Evolutionary conservation across 2,113 vertebrate species (phyloP), one percentile per base, ranked within the genome.

Genomic region (Symphodus melops): DNA sequence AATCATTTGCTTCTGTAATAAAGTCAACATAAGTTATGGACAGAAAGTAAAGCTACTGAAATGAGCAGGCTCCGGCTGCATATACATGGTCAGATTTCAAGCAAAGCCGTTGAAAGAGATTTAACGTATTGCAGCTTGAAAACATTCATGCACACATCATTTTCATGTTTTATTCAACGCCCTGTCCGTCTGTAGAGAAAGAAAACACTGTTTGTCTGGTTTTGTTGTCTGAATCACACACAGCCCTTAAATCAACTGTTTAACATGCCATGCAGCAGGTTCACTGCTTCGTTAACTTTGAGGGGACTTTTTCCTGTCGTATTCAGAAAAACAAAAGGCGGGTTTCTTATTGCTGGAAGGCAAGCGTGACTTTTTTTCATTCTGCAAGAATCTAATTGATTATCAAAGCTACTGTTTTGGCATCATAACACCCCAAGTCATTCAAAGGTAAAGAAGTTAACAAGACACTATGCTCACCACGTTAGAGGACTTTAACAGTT

Each of bases 191-290:
- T 68, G 23, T 80, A 60, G 21, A 54, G 19, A 75, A 48, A 9
- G 44, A 61, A 75, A 82, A 78, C 4, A 57, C 19, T 59, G 56
- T n/a, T 71, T 67, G 21, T 57, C 16, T 75, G 59, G 46, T 71
- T 75, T 77, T 59, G 49, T 36, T 51, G 44, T 61, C 66, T 64
- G 28, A 36, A 72, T 21, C 64, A 73, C 76, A 73, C 76, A 71
- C 69, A 51, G 61, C 71, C 64, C 33, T 63, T 68, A 78, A 87
- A 75, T 82, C 81, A 88, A 85, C 52, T 61, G 62, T 81, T 84
- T 83, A 82, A 79, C 91, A 89, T 91, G 81, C 84, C 89, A 91
- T 92, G 90, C 90, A 84, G 71, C 74, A 76, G 63, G 56, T 62
- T 69, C 61, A 73, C 57, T 61, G 49, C 54, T 72, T 71, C 23